These are phyloP conservation scores for western clawed frog (Xenopus tropicalis) DNA, from an alignment of 2,113 vertebrate species.

Conservation along the genomic window DNA sequence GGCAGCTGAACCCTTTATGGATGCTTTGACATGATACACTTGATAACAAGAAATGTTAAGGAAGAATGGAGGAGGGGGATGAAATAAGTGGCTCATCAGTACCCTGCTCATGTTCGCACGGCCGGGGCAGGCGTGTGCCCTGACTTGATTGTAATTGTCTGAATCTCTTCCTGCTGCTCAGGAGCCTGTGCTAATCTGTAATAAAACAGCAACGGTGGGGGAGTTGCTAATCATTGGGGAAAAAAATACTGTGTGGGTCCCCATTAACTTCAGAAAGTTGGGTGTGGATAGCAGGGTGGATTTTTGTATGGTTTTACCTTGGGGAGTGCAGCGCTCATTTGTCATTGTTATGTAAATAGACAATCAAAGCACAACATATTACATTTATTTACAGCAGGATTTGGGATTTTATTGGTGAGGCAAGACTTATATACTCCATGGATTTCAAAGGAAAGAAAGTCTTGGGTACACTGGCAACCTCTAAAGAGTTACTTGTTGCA, in stretches of 20 bases:
- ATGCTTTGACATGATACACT: slow-evolving; percentile 77
- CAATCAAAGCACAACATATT: no score
- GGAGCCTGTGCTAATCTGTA: slow-evolving; percentile 88
- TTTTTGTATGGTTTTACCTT: not conserved
- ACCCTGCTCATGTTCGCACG: slow-evolving; percentile 97
- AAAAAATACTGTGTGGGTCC: slow-evolving; percentile 56
- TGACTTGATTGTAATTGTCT: slow-evolving; percentile 99
- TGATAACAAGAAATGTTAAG: slow-evolving; percentile 83
- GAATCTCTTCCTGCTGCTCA: slow-evolving; percentile 99
- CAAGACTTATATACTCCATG: no score
- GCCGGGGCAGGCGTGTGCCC: slow-evolving; percentile 96
- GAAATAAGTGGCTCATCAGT: slow-evolving; percentile 99
- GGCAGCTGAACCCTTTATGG: slow-evolving; percentile 77
- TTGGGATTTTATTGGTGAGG: no score
- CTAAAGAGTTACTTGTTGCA: no score
- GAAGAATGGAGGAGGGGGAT: slow-evolving; percentile 60
- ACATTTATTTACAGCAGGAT: no score
- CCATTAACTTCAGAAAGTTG: slow-evolving; percentile 31
- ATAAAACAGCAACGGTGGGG: slow-evolving; percentile 88
- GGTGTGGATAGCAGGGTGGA: slow-evolving; percentile 5
- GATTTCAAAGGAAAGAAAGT: no score
- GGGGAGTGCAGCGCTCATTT: no score
- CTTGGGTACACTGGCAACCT: no score
- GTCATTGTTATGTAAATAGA: no score
- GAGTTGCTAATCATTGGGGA: slow-evolving; percentile 85